phyloP scores from a whole-genome alignment of 1,140 invertebrate species.

The Sinonovacula constricta region DNA sequence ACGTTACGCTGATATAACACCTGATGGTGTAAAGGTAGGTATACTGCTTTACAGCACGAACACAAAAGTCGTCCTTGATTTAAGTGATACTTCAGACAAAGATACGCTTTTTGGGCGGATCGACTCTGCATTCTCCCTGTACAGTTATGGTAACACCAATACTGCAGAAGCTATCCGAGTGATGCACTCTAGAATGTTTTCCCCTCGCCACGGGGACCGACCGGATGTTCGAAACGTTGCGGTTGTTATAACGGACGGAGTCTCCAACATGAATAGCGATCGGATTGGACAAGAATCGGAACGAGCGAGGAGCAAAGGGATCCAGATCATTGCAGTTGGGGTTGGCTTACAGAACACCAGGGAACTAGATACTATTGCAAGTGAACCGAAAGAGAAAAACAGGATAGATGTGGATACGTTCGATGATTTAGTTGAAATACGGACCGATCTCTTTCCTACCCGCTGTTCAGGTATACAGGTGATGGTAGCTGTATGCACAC shows the following conservation, averaged over 20 bases:
- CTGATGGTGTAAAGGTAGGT: conserved; percentile 33
- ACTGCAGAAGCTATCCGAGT: conserved; percentile 68
- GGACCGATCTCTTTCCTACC: conserved; percentile 25
- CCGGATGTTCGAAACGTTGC: conserved; percentile 62
- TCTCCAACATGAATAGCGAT: conserved; percentile 68
- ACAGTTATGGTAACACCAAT: conserved; percentile 72
- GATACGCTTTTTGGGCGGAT: conserved; percentile 55
- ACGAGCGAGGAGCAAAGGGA: conserved; percentile 45
- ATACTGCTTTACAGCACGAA: conserved; percentile 29
- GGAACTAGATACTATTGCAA: conserved; percentile 68
- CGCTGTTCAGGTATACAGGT: conserved; percentile 42
- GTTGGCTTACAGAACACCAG: conserved; percentile 61
- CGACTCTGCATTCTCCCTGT: conserved; percentile 62
- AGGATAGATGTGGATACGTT: conserved; percentile 65
- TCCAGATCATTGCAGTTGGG: conserved; percentile 69
- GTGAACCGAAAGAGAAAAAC: conserved; percentile 57
- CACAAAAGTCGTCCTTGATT: conserved; percentile 22
- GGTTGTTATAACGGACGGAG: conserved; percentile 74
- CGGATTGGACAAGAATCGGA: conserved; percentile 61
- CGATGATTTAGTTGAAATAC: conserved; percentile 54
- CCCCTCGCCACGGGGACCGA: conserved; percentile 65
- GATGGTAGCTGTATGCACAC: no score
- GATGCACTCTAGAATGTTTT: conserved; percentile 68
- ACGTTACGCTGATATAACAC: conserved; percentile 16
- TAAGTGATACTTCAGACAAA: conserved; percentile 24